Conservation (phyloP, 2,797 vertebrate genomes). For the Pseudocheirus occidentalis region DNA sequence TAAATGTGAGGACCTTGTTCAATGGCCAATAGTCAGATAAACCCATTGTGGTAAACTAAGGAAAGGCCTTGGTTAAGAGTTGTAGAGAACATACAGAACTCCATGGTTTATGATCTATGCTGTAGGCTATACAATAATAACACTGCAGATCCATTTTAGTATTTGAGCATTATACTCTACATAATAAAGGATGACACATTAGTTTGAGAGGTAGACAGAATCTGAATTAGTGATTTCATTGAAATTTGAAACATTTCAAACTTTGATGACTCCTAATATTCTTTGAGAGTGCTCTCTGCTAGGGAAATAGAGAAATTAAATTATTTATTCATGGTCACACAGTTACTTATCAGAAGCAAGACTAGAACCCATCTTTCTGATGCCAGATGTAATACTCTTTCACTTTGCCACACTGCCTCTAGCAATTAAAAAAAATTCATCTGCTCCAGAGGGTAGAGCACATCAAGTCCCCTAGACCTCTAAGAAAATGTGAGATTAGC, state of each 20-base stretch:
- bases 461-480: not conserved
- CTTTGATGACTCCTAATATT: not conserved
- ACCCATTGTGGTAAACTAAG: not conserved
- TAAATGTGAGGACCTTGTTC: not conserved
- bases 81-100: not conserved
- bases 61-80: not conserved
- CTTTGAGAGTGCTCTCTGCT: not conserved
- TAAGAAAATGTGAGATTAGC: slow-evolving; percentile 74
- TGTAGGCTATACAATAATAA: not conserved
- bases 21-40: not conserved
- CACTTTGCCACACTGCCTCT: not conserved
- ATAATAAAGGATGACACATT: not conserved
- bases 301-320: not conserved
- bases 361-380: not conserved
- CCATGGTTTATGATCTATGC: not conserved
- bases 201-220: not conserved
- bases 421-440: not conserved
- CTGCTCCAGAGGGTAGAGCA: not conserved
- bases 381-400: slow-evolving; percentile 16
- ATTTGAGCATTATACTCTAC: not conserved
- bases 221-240: not conserved
- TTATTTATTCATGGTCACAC: not conserved
- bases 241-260: not conserved
- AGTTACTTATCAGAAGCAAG: not conserved
- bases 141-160: not conserved